A percentile compares a stretch with the other conserved stretches of the same genome.
These are phyloP conservation scores for Cydia splendana DNA, from an alignment of 1,140 invertebrate species.

Conservation along the genomic window DNA sequence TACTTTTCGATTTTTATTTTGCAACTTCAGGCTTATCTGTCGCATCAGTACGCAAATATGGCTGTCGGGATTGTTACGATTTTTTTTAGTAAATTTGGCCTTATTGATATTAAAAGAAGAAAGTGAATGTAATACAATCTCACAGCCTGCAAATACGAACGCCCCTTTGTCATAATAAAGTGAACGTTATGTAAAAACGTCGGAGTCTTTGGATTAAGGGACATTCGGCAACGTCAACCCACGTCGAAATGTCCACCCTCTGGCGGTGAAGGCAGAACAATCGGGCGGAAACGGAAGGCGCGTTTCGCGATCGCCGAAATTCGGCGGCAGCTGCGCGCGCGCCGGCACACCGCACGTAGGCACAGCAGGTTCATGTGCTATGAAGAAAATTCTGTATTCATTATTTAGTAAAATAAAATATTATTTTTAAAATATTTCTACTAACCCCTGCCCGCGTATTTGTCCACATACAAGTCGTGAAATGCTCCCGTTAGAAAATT, in stretches of 20 bases:
- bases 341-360: conserved; percentile 34
- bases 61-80: neutral
- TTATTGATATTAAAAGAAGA: neutral
- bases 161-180: conserved; percentile 21
- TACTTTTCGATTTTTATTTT: too few species aligned
- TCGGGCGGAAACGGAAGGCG: conserved; percentile 76
- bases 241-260: conserved; percentile 50
- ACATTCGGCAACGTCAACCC: conserved; percentile 53
- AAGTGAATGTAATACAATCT: neutral
- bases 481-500: too few species aligned
- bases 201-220: conserved; percentile 34
- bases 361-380: neutral
- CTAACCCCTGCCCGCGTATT: too few species aligned
- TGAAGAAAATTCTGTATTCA: neutral
- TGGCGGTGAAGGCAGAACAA: conserved; percentile 56
- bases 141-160: conserved; percentile 22
- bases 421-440: neutral
- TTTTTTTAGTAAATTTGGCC: neutral
- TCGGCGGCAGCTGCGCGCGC: conserved; percentile 69
- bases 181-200: neutral
- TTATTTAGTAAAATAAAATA: too few species aligned
- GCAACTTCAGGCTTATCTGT: too few species aligned
- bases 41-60: neutral
- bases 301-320: conserved; percentile 74
- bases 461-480: too few species aligned